Base-by-base conservation (phyloP, 1,140 invertebrate species). In the Phymastichus coffea region DNA sequence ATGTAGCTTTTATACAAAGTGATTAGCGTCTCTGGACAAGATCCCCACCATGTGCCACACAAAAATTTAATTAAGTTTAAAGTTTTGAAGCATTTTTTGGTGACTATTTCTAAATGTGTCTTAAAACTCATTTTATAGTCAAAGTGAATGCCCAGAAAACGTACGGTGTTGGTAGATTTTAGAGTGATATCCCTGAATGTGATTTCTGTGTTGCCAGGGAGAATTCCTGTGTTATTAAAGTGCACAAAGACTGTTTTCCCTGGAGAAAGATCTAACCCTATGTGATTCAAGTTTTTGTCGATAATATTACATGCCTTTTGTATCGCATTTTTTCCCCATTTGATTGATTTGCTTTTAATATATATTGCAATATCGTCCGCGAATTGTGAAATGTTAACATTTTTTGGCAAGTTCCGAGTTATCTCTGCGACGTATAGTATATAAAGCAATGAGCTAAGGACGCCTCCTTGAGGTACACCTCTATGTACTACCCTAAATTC, bases 41-140 rank as follows among this genome's bases (percentile, higher is more conserved):
- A 19, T 20, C 61, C 51, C 49, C 56, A 63, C 49, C 61, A 57
- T 1, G 44, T 63, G 8, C 61, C 47, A 20, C 54, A 26, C 7
- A 57, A 30, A 30, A 43, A 48, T 22, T 41, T 56, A 1, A 63
- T 43, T 9, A 63, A 37, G 15, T 63, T 63, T n/a, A 53, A 41
- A 7, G 28, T 15, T 28, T 17, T 26, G 10, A 15, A 12, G 12
- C 10, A 48, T 30, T 35, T 55, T 2, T 14, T 25, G 4, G 15
- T 2, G n/a, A 59, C 28, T 6, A n/a, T 10, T n/a, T n/a, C n/a
- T n/a, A n/a, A n/a, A n/a, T n/a, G n/a, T n/a, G n/a, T n/a, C n/a
- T n/a, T n/a, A n/a, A n/a, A n/a, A n/a, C 28, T 26, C 3, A 59
- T 44, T 10, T 51, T 37, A 4, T 57, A 23, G 49, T 41, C 46